Conservation (phyloP, 2,113 vertebrate species). For the Actenoides lindsayi region DNA sequence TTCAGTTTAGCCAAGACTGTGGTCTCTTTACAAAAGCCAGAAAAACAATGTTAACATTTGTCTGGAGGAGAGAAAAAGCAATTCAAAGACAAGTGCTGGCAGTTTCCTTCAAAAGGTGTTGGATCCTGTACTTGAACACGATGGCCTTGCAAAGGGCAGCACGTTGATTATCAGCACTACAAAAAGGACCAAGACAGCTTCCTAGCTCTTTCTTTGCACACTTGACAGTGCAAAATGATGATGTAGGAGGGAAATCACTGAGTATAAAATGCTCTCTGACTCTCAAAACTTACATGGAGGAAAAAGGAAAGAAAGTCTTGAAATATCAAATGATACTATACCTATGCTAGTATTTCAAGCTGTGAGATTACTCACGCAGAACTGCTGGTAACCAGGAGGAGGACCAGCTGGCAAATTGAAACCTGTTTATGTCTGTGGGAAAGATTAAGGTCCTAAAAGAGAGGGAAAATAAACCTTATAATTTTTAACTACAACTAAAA, state of each 20-base stretch:
- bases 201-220: not conserved
- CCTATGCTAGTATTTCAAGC: not conserved
- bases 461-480: not conserved
- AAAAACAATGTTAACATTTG: not conserved
- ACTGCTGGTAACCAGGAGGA: not conserved
- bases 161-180: not conserved
- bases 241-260: not conserved
- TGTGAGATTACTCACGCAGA: constrained; percentile 10
- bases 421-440: not conserved
- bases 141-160: not conserved
- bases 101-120: not conserved
- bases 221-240: constrained; percentile 13
- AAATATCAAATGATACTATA: not conserved
- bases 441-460: not conserved
- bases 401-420: not conserved
- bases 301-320: not conserved
- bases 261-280: not conserved
- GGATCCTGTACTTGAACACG: not conserved
- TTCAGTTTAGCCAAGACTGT: not conserved
- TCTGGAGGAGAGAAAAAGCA: not conserved
- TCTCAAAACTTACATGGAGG: not conserved
- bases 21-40: not conserved
- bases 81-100: not conserved
- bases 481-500: not conserved
- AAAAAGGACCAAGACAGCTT: not conserved